phyloP scores from a whole-genome alignment of 2,797 vertebrate species.

The Centroberyx gerrardi region DNA sequence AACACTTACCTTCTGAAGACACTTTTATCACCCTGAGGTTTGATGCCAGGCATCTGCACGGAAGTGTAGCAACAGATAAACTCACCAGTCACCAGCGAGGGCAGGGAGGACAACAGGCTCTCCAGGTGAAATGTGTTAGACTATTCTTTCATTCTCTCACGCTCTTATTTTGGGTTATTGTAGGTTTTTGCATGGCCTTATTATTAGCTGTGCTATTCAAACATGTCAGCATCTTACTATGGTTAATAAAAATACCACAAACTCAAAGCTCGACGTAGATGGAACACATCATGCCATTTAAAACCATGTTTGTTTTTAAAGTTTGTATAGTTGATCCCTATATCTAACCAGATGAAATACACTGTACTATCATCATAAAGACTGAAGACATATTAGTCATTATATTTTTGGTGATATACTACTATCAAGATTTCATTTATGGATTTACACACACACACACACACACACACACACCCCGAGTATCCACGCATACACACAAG shows the following conservation, averaged over 20 bases:
- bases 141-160: slow-evolving; percentile 32
- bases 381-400: no score
- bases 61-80: slow-evolving; percentile 78
- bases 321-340: background rate
- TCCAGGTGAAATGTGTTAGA: slow-evolving; percentile 44
- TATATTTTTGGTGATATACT: slow-evolving; percentile 10
- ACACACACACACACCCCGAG: slow-evolving; percentile 26
- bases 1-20: slow-evolving; percentile 81
- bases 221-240: slow-evolving; percentile 14
- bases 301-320: background rate
- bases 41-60: slow-evolving; percentile 76
- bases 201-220: slow-evolving; percentile 32
- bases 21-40: slow-evolving; percentile 81
- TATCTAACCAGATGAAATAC: slow-evolving; percentile 1
- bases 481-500: slow-evolving; percentile 59
- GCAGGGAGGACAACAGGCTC: slow-evolving; percentile 65
- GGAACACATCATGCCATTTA: slow-evolving; percentile 20
- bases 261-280: background rate
- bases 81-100: slow-evolving; percentile 68
- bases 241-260: slow-evolving; percentile 37
- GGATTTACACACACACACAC: slow-evolving; percentile 19
- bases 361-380: background rate
- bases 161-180: slow-evolving; percentile 27
- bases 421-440: slow-evolving; percentile 6
- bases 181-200: slow-evolving; percentile 35